phyloP scores from a whole-genome alignment of 1,140 invertebrate genomes.

The Drosophila azteca region DNA sequence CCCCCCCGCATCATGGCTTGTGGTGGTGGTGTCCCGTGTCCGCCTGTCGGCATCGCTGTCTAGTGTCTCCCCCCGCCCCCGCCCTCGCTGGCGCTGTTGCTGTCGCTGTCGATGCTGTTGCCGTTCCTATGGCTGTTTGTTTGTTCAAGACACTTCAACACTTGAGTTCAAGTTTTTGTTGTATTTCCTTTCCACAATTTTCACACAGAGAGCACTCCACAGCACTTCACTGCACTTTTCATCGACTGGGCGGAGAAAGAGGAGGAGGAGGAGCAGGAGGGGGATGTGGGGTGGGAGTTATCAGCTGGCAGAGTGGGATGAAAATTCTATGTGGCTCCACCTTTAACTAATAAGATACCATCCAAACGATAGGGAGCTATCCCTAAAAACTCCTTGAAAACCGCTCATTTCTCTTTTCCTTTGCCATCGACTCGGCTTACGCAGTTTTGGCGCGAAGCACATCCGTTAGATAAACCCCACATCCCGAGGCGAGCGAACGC shows the following conservation, averaged over 20 bases:
- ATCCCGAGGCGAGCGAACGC: conserved; percentile 24
- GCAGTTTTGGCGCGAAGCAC: conserved; percentile 12
- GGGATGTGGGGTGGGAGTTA: conserved; percentile 29
- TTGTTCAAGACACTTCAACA: conserved; percentile 75
- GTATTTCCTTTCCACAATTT: conserved; percentile 71
- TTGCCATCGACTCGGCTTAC: too few species aligned
- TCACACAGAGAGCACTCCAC: conserved; percentile 54
- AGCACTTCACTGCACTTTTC: conserved; percentile 31
- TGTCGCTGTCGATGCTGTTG: conserved; percentile 40
- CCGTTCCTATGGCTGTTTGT: conserved; percentile 59
- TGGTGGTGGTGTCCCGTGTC: conserved; percentile 22
- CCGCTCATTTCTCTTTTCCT: too few species aligned
- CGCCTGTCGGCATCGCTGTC: conserved; percentile 59
- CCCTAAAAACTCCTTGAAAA: too few species aligned
- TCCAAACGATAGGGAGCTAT: too few species aligned
- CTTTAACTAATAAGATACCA: too few species aligned
- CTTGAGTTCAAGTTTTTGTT: conserved; percentile 64
- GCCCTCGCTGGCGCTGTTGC: conserved; percentile 27
- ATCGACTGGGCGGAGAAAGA: conserved; percentile 23
- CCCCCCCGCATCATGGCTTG: conserved; percentile 6
- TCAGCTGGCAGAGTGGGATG: conserved; percentile 5
- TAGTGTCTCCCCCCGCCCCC: conserved; percentile 35
- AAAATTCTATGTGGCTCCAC: not conserved
- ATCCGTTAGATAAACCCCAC: conserved; percentile 47
- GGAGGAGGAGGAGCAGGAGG: too few species aligned